Evolutionary conservation across 2,797 vertebrate species (phyloP), one percentile per base, ranked within the genome.

Genomic region (Diplodus sargus): DNA sequence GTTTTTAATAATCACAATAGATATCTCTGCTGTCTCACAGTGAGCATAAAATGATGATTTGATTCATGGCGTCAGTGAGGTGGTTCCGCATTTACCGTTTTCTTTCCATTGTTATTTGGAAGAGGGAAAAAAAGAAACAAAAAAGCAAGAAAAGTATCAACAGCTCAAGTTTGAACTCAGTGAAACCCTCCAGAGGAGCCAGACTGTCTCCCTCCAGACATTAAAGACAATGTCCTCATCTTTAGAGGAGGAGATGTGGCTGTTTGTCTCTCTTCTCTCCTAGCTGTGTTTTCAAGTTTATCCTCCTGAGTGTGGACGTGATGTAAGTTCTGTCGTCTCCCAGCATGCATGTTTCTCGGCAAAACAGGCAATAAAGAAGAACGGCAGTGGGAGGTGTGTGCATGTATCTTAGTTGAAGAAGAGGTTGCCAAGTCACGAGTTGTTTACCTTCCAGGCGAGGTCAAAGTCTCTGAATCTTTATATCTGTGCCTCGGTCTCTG

Each of bases 361-460:
- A 73, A 70, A 84, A 75, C 48, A 49, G 67, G 69, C 49, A 54
- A 61, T 60, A 65, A 83, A 73, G 69, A 71, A 74, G 70, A 53
- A 20, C 9, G 11, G 15, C 69, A 69, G 85, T 73, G 47, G 84
- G 82, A 83, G 81, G 70, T 74, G 69, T 80, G 67, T 61, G 34
- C 30, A 58, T 52, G 65, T 9, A 1, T 48, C 5, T 39, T 48
- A 18, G 22, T 53, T 64, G 61, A 20, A 42, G 58, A 59, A 34
- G 39, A 75, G 49, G 76, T 72, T 86, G 87, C 86, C 82, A 87
- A 89, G 86, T 90, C 81, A 90, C 74, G 76, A 89, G 75, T 82
- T 89, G 83, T 90, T 90, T 90, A 87, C 79, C 85, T 83, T 88
- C 52, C 13, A 83, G 58, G 28, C 72, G 80, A 88, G 80, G 76